Percentiles rank a stretch among this genome's conserved stretches.
These are phyloP conservation scores for Euplexia lucipara DNA, from an alignment of 2,888 invertebrate species.

Conservation along the genomic window DNA sequence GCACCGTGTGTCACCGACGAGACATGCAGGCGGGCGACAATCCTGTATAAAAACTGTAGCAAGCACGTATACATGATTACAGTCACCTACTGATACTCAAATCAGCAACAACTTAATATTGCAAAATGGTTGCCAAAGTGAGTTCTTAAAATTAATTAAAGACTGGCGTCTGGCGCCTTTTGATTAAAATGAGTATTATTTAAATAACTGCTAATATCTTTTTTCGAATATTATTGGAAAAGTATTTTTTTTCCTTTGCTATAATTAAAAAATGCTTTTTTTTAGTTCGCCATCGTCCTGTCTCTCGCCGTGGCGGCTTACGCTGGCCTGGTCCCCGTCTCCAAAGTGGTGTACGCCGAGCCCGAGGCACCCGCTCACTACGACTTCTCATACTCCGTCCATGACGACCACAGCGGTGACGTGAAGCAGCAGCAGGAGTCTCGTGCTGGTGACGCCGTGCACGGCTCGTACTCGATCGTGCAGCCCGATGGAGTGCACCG, in stretches of 20 bases:
- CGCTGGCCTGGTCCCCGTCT: no score
- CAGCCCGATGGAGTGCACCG: conserved; percentile 87
- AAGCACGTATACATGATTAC: conserved; percentile 68
- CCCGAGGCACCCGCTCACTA: conserved; percentile 58
- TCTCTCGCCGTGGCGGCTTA: no score
- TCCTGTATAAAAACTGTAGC: conserved; percentile 81
- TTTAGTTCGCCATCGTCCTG: no score
- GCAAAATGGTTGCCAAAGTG: conserved; percentile 82
- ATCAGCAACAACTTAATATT: conserved; percentile 72
- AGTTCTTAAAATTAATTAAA: conserved; percentile 39
- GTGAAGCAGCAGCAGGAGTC: conserved; percentile 87
- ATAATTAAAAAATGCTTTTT: not conserved
- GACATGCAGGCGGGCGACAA: conserved; percentile 66
- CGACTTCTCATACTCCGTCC: conserved; percentile 86
- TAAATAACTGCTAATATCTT: no score
- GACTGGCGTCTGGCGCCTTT: no score
- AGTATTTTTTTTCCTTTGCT: no score
- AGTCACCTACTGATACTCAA: conserved; percentile 76
- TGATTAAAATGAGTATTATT: no score
- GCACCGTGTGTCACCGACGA: conserved; percentile 32
- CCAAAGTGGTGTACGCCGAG: no score
- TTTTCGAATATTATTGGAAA: no score
- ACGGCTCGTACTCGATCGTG: conserved; percentile 87
- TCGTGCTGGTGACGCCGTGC: conserved; percentile 84
- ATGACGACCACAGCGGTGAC: conserved; percentile 85